Percentiles rank a stretch among this genome's conserved stretches.
phyloP scores from a whole-genome alignment of 2,113 vertebrate species.

The Crocuta crocuta region DNA sequence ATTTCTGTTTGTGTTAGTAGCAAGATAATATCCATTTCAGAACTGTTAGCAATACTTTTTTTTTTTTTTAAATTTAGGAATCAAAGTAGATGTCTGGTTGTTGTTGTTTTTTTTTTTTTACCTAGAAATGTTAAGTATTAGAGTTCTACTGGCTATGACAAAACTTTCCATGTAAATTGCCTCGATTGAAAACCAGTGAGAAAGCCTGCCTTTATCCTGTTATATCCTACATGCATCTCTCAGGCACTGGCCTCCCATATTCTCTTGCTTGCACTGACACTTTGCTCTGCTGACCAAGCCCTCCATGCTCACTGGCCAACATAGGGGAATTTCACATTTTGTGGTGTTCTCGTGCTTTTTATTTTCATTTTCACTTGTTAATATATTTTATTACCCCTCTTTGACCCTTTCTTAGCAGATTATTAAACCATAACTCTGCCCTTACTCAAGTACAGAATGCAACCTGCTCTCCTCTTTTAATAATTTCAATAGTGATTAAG shows the following conservation, averaged over 20 bases:
- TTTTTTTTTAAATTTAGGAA: background rate
- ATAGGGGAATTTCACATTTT: background rate
- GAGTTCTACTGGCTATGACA: background rate
- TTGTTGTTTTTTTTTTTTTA: background rate
- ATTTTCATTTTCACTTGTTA: background rate
- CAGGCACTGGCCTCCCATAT: background rate
- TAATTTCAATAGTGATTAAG: background rate
- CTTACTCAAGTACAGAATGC: background rate
- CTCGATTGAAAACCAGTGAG: background rate
- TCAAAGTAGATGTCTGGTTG: background rate
- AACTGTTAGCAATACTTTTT: background rate
- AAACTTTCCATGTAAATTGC: background rate
- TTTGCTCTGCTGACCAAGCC: fast-evolving
- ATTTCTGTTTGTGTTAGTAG: background rate
- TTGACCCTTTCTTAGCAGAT: background rate
- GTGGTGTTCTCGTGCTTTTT: background rate
- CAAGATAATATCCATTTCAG: background rate
- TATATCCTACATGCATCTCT: background rate
- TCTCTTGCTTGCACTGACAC: background rate
- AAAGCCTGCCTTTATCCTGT: background rate
- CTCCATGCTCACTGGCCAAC: background rate
- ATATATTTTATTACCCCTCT: background rate
- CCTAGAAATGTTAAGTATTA: background rate
- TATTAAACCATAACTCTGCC: background rate
- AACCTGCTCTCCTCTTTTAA: background rate